Evolutionary conservation across 2,797 vertebrate species (phyloP).

Genomic region (Sus cebifrons): DNA sequence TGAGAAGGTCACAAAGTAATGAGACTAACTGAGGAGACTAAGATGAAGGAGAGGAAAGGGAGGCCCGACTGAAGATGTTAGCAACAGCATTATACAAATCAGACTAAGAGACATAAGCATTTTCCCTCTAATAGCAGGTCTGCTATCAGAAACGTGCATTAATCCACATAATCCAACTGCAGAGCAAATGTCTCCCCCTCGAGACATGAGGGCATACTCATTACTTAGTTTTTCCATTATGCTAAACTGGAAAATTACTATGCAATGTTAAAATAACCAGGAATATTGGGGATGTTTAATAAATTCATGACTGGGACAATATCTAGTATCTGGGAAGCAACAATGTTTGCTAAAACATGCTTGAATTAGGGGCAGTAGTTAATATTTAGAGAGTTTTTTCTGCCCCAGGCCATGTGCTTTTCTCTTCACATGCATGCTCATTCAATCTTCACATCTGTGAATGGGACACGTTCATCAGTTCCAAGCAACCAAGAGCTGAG

Average conservation of each 20-base stretch:
- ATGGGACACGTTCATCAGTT: not conserved
- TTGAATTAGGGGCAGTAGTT: not conserved
- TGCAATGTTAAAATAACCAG: not conserved
- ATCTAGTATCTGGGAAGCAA: not conserved
- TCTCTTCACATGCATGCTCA: not conserved
- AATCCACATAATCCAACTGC: not conserved
- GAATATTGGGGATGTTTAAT: not conserved
- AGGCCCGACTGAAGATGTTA: not conserved
- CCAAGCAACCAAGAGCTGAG: conserved; percentile 14
- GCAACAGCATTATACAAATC: conserved; percentile 1
- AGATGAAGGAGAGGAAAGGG: not conserved
- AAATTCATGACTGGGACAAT: not conserved
- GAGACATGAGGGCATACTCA: not conserved
- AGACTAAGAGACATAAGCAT: not conserved
- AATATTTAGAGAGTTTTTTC: not conserved
- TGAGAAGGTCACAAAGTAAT: not conserved
- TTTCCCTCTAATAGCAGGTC: not conserved
- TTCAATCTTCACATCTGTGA: not conserved
- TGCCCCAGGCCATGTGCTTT: not conserved
- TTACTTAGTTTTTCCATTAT: not conserved
- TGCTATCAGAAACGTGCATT: not conserved
- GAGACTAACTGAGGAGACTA: not conserved
- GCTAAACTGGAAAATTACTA: conserved; percentile 18
- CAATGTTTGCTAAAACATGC: not conserved
- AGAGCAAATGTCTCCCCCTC: not conserved